Percentiles rank a stretch among this genome's conserved stretches.
phyloP scores from a whole-genome alignment of 1,140 invertebrate species.

The Plectus sambesii region DNA sequence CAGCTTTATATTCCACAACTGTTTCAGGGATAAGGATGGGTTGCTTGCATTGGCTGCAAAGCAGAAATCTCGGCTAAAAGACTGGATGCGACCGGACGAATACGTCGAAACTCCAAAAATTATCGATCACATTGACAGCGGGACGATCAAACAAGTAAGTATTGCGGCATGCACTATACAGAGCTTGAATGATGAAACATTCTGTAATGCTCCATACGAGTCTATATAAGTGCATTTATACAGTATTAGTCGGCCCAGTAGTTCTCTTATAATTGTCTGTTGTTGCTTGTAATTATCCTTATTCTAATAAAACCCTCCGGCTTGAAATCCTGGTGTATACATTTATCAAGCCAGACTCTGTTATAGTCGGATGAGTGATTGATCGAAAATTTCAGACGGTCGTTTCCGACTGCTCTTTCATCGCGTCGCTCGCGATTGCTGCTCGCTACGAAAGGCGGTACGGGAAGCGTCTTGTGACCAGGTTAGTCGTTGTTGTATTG shows the following conservation, averaged over 20 bases:
- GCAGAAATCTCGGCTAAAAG: slow-evolving; percentile 63
- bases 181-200: too few species aligned
- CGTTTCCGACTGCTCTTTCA: slow-evolving; percentile 91
- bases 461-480: slow-evolving; percentile 70
- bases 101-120: slow-evolving; percentile 69
- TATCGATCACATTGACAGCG: slow-evolving; percentile 69
- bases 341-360: too few species aligned
- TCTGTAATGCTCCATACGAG: too few species aligned
- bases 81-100: slow-evolving; percentile 73
- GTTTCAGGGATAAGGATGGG: slow-evolving; percentile 55
- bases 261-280: too few species aligned
- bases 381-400: slow-evolving; percentile 59
- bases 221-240: too few species aligned
- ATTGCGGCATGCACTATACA: too few species aligned
- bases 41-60: slow-evolving; percentile 69
- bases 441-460: slow-evolving; percentile 83
- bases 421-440: slow-evolving; percentile 85
- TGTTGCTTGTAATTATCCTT: too few species aligned
- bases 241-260: too few species aligned
- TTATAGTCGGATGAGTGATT: background rate
- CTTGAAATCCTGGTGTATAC: background rate
- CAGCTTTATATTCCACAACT: slow-evolving; percentile 7
- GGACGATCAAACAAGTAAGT: slow-evolving; percentile 66
- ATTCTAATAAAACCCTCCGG: too few species aligned
- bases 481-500: slow-evolving; percentile 39